Evolutionary conservation across 2,113 vertebrate species (phyloP).

Genomic region (Myiopsitta monachus): DNA sequence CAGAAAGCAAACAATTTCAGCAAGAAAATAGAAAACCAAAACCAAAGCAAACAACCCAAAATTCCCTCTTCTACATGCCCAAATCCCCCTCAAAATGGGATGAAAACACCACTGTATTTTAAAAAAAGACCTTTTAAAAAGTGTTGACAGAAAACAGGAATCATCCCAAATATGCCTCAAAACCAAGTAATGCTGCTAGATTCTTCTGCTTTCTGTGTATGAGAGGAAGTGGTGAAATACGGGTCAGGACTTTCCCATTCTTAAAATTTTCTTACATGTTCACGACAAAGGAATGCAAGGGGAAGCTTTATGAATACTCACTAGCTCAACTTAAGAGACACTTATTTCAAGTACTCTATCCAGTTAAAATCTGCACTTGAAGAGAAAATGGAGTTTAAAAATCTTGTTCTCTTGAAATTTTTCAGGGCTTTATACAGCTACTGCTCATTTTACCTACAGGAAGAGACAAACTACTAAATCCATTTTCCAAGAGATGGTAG

Average conservation of each 20-base stretch:
- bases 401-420: not conserved
- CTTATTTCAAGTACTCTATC: not conserved
- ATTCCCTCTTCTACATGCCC: not conserved
- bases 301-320: not conserved
- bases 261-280: not conserved
- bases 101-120: not conserved
- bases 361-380: not conserved
- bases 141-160: not conserved
- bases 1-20: not conserved
- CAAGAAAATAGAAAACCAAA: not conserved
- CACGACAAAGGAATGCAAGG: not conserved
- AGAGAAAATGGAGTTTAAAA: not conserved
- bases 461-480: not conserved
- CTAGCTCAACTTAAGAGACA: not conserved
- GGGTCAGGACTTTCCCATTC: not conserved
- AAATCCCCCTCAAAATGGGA: not conserved
- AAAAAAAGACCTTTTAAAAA: not conserved
- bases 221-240: not conserved
- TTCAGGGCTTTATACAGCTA: not conserved
- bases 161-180: not conserved
- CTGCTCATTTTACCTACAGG: not conserved
- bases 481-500: not conserved
- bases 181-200: not conserved
- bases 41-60: not conserved
- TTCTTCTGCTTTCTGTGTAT: not conserved